Evolutionary conservation across 2,888 invertebrate species (phyloP).

Genomic region (Pantelozetes paolii): DNA sequence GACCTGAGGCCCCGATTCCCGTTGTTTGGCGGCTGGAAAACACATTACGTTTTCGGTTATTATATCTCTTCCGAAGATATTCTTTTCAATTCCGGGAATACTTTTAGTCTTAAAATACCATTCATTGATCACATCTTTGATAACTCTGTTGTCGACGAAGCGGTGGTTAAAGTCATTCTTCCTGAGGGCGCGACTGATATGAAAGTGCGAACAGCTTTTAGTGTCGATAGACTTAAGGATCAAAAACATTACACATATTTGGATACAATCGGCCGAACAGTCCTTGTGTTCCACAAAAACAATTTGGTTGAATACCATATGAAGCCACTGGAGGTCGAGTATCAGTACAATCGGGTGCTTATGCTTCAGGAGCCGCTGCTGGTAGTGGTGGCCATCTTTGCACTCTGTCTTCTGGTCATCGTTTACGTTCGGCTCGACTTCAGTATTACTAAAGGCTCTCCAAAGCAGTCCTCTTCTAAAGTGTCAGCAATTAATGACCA

Average conservation of each 20-base stretch:
- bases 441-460: conserved; percentile 53
- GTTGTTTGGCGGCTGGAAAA: conserved; percentile 97
- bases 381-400: conserved; percentile 78
- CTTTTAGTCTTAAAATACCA: conserved; percentile 83
- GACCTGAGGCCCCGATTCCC: conserved; percentile 96
- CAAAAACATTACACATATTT: conserved; percentile 84
- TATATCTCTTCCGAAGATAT: conserved; percentile 97
- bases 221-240: conserved; percentile 68
- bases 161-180: conserved; percentile 79
- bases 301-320: conserved; percentile 96
- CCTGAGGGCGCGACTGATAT: conserved; percentile 82
- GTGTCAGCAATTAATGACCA: conserved; percentile 57
- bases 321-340: conserved; percentile 83
- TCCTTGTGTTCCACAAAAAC: conserved; percentile 70
- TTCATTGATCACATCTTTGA: conserved; percentile 95
- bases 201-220: conserved; percentile 74
- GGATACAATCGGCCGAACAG: conserved; percentile 87
- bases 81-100: conserved; percentile 69
- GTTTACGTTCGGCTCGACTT: conserved; percentile 69
- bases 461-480: conserved; percentile 54
- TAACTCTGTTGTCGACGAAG: conserved; percentile 89
- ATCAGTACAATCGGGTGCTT: conserved; percentile 75
- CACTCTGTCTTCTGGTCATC: conserved; percentile 84
- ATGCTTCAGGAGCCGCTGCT: conserved; percentile 91
- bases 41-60: conserved; percentile 92